Percentiles rank a stretch among this genome's conserved stretches.
These are phyloP conservation scores for Megamerina dolium DNA, from an alignment of 2,888 invertebrate species.

Conservation along the genomic window DNA sequence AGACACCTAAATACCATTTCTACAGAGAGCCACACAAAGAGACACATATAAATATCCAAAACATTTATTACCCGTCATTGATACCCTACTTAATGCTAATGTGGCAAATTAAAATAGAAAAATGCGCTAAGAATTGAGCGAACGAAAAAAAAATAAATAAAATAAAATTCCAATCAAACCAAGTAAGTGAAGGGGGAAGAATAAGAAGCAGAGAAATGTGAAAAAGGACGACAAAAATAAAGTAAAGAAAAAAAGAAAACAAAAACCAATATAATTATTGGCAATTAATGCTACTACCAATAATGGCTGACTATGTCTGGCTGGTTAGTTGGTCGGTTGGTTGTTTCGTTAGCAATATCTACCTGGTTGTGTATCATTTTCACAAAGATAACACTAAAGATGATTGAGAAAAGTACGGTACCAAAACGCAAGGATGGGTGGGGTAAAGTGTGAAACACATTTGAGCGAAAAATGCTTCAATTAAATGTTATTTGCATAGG, in stretches of 20 bases:
- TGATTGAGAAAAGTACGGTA: not conserved
- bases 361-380: not conserved
- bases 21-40: too few relatives aligned
- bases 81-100: conserved; percentile 11
- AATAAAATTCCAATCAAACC: not conserved
- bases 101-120: conserved; percentile 11
- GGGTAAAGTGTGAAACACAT: not conserved
- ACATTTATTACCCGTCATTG: not conserved
- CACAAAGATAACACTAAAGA: not conserved
- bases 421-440: not conserved
- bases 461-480: conserved; percentile 36
- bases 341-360: conserved; percentile 4
- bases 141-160: not conserved
- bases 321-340: too few relatives aligned
- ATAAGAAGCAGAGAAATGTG: not conserved
- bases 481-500: conserved; percentile 49
- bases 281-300: conserved; percentile 31
- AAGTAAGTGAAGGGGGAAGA: too few relatives aligned
- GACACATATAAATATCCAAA: not conserved
- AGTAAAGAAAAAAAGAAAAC: not conserved
- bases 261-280: conserved; percentile 46
- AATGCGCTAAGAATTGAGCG: not conserved
- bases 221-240: not conserved
- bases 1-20: too few relatives aligned
- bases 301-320: too few relatives aligned